Conservation (phyloP, 2,888 invertebrate genomes). For the Epirrhoe alternata region DNA sequence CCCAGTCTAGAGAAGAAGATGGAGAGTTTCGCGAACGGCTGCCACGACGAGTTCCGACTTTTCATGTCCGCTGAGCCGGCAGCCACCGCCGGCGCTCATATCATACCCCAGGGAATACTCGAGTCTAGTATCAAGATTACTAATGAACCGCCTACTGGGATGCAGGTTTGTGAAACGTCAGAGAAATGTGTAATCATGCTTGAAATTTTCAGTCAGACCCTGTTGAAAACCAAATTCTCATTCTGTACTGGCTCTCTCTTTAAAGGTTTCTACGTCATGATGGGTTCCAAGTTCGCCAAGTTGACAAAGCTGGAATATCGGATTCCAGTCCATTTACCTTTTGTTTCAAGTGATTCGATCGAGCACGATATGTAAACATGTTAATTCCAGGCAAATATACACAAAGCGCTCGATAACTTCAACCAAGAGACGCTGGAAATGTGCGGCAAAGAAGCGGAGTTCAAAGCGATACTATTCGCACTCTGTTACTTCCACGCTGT, state of each 20-base stretch:
- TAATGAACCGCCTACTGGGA: slow-evolving; percentile 98
- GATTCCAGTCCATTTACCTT: too few species aligned
- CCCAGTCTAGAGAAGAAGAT: slow-evolving; percentile 95
- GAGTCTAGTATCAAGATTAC: slow-evolving; percentile 99
- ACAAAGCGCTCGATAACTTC: slow-evolving; percentile 97
- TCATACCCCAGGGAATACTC: slow-evolving; percentile 97
- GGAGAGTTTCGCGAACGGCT: slow-evolving; percentile 92
- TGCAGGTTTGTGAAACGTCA: slow-evolving; percentile 89
- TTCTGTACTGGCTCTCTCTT: too few species aligned
- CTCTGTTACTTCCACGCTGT: slow-evolving; percentile 98
- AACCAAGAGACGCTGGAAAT: slow-evolving; percentile 97
- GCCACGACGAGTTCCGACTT: slow-evolving; percentile 92
- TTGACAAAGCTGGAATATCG: too few species aligned
- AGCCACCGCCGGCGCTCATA: slow-evolving; percentile 93
- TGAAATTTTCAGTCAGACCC: too few species aligned
- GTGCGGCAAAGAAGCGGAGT: slow-evolving; percentile 98
- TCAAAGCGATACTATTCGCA: slow-evolving; percentile 96
- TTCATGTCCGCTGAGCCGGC: slow-evolving; percentile 98
- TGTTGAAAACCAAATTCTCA: too few species aligned
- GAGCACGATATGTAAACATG: too few species aligned
- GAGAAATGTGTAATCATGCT: too few species aligned
- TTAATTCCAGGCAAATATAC: slow-evolving; percentile 91
- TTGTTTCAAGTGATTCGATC: too few species aligned
- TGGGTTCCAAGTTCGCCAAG: too few species aligned
- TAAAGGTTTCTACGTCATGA: too few species aligned